phyloP scores from a whole-genome alignment of 2,113 vertebrate species.

The Cebus imitator region DNA sequence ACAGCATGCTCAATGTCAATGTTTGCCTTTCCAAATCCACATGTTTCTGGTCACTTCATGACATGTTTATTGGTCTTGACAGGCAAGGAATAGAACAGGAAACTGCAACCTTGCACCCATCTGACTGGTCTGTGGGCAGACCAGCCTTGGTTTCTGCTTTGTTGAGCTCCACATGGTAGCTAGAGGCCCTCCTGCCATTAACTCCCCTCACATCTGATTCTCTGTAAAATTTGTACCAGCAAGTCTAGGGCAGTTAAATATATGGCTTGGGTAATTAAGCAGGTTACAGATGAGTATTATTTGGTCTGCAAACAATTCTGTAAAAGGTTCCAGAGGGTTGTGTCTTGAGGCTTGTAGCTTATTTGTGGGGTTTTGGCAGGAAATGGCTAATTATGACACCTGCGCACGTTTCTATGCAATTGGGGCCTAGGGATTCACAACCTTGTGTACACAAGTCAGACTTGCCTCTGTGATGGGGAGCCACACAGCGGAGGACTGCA shows the following conservation, averaged over 20 bases:
- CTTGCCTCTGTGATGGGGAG: slow-evolving; percentile 60
- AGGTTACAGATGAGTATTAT: slow-evolving; percentile 79
- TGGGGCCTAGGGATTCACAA: slow-evolving; percentile 75
- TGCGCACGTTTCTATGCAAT: slow-evolving; percentile 73
- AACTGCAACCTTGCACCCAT: slow-evolving; percentile 40
- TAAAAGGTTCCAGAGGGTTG: slow-evolving; percentile 72
- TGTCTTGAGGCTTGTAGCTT: slow-evolving; percentile 80
- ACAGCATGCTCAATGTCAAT: slow-evolving; percentile 25
- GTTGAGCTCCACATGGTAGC: not conserved
- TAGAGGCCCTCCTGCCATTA: slow-evolving; percentile 67
- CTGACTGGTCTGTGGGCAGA: slow-evolving; percentile 56
- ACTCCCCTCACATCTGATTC: slow-evolving; percentile 68
- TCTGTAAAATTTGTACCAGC: slow-evolving; percentile 64
- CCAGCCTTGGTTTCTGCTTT: slow-evolving; percentile 45
- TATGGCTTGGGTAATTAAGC: slow-evolving; percentile 76
- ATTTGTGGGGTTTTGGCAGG: slow-evolving; percentile 79
- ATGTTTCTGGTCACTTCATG: slow-evolving; percentile 69
- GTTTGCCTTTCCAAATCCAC: slow-evolving; percentile 76
- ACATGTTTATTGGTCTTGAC: slow-evolving; percentile 79
- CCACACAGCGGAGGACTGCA: slow-evolving; percentile 54
- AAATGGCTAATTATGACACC: slow-evolving; percentile 86
- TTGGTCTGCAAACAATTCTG: slow-evolving; percentile 80
- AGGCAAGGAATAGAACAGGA: slow-evolving; percentile 59
- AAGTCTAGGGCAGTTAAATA: slow-evolving; percentile 76
- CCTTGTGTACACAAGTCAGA: slow-evolving; percentile 66